phyloP scores from a whole-genome alignment of 1,140 invertebrate genomes.

The Drosophila baimaii region DNA sequence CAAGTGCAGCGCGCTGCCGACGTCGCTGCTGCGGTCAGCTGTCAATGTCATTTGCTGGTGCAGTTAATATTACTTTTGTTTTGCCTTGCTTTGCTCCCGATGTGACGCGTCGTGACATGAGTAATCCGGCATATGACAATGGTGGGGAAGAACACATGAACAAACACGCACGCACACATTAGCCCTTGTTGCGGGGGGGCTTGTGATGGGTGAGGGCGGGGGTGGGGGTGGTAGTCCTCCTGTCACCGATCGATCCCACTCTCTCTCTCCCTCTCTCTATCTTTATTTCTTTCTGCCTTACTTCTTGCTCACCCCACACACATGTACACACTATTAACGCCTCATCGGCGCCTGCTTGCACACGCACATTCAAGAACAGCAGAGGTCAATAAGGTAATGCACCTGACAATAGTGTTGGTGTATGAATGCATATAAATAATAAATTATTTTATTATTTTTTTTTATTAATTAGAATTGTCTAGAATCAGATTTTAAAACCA shows the following conservation, averaged over 20 bases:
- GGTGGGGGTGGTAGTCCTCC: conserved; percentile 7
- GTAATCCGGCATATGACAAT: conserved; percentile 68
- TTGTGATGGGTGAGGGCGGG: neutral
- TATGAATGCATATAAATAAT: too few relatives aligned
- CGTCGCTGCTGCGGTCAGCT: conserved; percentile 49
- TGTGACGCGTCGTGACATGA: conserved; percentile 52
- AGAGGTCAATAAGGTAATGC: conserved; percentile 1
- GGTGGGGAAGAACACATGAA: conserved; percentile 57
- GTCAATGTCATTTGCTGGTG: conserved; percentile 51
- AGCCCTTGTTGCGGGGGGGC: conserved; percentile 4
- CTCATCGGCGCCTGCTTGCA: conserved; percentile 13
- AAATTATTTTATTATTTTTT: too few relatives aligned
- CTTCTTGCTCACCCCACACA: neutral
- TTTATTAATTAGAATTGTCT: too few relatives aligned
- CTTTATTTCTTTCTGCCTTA: neutral
- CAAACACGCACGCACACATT: conserved; percentile 49
- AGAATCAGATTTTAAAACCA: too few relatives aligned
- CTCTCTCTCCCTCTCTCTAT: neutral
- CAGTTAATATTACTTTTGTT: conserved; percentile 24
- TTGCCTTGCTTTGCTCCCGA: conserved; percentile 22
- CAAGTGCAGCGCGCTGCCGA: conserved; percentile 30
- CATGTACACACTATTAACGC: conserved; percentile 11
- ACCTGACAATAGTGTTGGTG: neutral
- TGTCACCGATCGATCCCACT: conserved; percentile 1
- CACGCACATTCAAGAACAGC: conserved; percentile 7